phyloP scores from a whole-genome alignment of 2,888 invertebrate genomes.

The Andricus curvator region DNA sequence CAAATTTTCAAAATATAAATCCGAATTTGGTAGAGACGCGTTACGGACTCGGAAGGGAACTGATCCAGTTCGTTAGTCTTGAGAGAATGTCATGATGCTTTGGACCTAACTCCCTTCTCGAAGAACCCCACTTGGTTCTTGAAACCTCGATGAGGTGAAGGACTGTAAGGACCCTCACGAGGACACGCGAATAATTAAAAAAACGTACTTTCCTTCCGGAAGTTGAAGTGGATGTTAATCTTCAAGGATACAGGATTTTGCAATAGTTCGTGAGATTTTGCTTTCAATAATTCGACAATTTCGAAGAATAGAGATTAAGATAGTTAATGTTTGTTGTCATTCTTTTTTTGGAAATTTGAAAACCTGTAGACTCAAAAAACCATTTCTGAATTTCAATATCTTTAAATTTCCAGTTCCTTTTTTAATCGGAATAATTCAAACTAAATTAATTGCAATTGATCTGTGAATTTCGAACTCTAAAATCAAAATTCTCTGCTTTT shows the following conservation, averaged over 20 bases:
- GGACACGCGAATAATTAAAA: not conserved
- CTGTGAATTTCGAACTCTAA: no score
- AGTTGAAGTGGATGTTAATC: not conserved
- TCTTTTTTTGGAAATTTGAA: no score
- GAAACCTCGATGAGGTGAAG: slow-evolving; percentile 4
- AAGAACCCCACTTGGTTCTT: slow-evolving; percentile 44
- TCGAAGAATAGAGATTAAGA: no score
- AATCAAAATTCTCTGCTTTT: no score
- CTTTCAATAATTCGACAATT: no score
- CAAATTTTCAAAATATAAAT: not conserved
- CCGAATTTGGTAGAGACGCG: slow-evolving; percentile 1
- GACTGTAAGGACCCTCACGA: not conserved
- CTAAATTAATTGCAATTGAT: no score
- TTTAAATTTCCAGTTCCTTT: no score
- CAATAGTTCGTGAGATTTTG: not conserved
- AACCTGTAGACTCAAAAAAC: no score
- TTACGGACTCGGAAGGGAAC: slow-evolving; percentile 60
- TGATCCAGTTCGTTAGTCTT: slow-evolving; percentile 70
- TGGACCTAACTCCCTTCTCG: slow-evolving; percentile 58
- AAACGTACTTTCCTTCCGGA: slow-evolving; percentile 33
- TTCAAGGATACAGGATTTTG: not conserved
- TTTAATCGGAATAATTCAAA: no score
- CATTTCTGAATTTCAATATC: no score
- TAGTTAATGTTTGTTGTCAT: no score
- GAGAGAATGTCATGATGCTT: slow-evolving; percentile 70